Conservation (phyloP, 2,113 vertebrate species). For the Bucco capensis region DNA sequence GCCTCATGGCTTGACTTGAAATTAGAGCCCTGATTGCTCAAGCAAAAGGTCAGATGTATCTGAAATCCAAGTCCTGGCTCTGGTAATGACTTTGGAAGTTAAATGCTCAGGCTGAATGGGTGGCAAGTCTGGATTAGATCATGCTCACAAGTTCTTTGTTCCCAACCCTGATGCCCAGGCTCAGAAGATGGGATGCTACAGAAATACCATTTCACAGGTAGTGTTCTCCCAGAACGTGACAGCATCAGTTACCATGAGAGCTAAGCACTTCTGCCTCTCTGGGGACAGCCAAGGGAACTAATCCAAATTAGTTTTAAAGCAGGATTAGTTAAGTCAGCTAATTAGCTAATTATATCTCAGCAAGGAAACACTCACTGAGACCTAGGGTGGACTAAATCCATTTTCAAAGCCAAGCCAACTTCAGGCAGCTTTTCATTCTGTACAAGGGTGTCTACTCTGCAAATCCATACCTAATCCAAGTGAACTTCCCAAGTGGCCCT, state of each 20-base stretch:
- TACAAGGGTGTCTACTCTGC: background rate
- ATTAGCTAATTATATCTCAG: slow-evolving; percentile 22
- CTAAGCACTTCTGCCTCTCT: background rate
- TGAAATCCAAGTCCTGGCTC: background rate
- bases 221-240: background rate
- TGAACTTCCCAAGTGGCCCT: background rate
- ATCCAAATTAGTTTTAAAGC: slow-evolving; percentile 38
- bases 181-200: background rate
- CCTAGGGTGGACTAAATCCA: background rate
- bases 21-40: background rate
- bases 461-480: background rate
- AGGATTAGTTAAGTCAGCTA: slow-evolving; percentile 24
- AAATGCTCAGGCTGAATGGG: background rate
- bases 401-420: background rate
- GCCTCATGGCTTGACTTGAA: background rate
- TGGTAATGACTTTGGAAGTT: background rate
- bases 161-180: no score
- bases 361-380: background rate
- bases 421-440: background rate
- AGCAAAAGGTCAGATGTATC: background rate
- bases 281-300: background rate
- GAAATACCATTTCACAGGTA: background rate
- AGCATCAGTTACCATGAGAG: background rate
- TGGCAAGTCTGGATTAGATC: background rate
- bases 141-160: background rate